Evolutionary conservation across 2,888 invertebrate genomes (phyloP).

Genomic region (Lasioglossum marginatum): DNA sequence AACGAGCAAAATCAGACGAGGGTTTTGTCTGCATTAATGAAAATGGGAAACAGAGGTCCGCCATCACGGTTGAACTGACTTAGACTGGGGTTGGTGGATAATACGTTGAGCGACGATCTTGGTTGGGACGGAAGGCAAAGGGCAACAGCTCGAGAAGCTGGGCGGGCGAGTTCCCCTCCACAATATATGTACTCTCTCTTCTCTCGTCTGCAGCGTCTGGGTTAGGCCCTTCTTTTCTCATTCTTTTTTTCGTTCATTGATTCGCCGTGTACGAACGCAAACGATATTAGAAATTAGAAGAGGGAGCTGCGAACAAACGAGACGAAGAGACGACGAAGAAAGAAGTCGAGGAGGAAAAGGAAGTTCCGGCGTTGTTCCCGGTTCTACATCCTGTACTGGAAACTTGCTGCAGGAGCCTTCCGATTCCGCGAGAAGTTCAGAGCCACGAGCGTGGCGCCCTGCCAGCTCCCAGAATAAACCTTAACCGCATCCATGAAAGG

Average conservation of each 20-base stretch:
- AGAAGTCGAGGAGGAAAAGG: conserved; percentile 59
- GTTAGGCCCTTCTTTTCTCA: neutral
- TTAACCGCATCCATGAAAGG: conserved; percentile 60
- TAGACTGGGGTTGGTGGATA: conserved; percentile 76
- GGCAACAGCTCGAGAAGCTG: conserved; percentile 53
- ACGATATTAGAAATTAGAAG: neutral
- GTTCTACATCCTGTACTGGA: conserved; percentile 63
- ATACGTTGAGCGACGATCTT: conserved; percentile 70
- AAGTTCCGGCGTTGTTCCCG: conserved; percentile 67
- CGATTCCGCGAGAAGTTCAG: conserved; percentile 79
- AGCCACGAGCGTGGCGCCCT: conserved; percentile 74
- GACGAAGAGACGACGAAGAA: conserved; percentile 24
- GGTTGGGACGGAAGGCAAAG: conserved; percentile 58
- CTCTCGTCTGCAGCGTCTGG: conserved; percentile 5
- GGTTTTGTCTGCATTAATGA: conserved; percentile 24
- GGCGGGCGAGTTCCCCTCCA: conserved; percentile 68
- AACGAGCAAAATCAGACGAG: neutral
- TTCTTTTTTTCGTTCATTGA: neutral
- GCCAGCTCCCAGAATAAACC: conserved; percentile 71
- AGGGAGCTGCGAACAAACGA: conserved; percentile 36
- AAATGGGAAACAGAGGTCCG: conserved; percentile 67
- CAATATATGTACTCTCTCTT: conserved; percentile 18
- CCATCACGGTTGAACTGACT: conserved; percentile 80
- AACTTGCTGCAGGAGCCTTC: conserved; percentile 71
- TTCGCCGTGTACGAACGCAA: neutral